Conservation (phyloP, 2,797 vertebrate genomes). For the Acipenser transmontanus region DNA sequence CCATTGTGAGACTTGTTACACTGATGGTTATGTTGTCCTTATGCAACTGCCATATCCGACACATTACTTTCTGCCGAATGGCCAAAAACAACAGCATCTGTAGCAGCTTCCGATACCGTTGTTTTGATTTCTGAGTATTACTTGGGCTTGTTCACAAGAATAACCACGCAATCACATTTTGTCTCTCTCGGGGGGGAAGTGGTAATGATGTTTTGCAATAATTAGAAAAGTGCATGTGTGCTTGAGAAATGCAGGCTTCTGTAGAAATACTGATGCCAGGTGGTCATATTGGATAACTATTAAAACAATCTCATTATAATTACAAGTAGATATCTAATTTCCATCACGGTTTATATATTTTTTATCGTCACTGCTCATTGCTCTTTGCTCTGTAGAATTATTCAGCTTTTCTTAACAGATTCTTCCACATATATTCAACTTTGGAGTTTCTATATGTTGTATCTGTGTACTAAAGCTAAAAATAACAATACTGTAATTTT, state of each 20-base stretch:
- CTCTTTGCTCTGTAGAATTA: too few species aligned
- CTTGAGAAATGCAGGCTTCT: constrained; percentile 28
- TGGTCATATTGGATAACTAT: constrained; percentile 12
- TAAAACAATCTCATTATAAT: neutral
- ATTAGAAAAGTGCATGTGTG: constrained; percentile 49
- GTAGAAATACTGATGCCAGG: constrained; percentile 40
- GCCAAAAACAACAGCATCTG: neutral
- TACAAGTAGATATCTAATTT: neutral
- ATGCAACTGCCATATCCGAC: too few species aligned
- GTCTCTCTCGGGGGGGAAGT: constrained; percentile 28
- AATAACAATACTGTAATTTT: too few species aligned
- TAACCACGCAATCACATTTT: constrained; percentile 1
- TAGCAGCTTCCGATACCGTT: fast-evolving
- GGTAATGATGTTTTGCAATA: constrained; percentile 51
- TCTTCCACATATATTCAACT: too few species aligned
- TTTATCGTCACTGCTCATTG: neutral
- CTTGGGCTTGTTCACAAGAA: constrained; percentile 11
- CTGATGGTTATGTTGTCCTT: too few species aligned
- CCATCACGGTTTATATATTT: neutral
- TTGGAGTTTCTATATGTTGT: too few species aligned
- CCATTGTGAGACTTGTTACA: too few species aligned
- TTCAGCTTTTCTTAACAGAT: too few species aligned
- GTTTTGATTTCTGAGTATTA: constrained; percentile 7
- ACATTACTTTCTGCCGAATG: too few species aligned
- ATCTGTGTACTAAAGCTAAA: too few species aligned